phyloP scores from a whole-genome alignment of 2,113 vertebrate species.

The Myanophis thanlyinensis region DNA sequence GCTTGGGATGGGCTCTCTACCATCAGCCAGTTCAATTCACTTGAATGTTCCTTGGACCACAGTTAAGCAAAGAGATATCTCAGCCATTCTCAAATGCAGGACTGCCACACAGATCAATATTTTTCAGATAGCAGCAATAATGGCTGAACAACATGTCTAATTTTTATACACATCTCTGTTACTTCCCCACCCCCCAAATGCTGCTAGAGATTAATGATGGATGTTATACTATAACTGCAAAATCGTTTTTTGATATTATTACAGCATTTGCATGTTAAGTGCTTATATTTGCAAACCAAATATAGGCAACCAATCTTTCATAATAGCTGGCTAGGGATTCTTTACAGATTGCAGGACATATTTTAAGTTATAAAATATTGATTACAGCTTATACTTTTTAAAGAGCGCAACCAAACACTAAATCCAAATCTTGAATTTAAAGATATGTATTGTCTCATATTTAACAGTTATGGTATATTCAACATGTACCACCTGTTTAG shows the following conservation, averaged over 20 bases:
- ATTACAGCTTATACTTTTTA: background rate
- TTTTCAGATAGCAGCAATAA: background rate
- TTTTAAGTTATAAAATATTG: background rate
- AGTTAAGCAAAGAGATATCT: background rate
- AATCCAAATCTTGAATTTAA: background rate
- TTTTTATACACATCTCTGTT: background rate
- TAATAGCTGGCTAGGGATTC: background rate
- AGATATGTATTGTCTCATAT: background rate
- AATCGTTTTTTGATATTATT: background rate
- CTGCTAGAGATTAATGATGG: background rate
- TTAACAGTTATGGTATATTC: too few species aligned
- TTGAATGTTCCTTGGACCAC: background rate
- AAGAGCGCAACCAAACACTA: background rate
- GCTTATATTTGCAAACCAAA: background rate
- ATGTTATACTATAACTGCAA: background rate
- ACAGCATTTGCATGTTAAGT: background rate
- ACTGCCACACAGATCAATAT: background rate
- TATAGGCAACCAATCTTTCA: background rate
- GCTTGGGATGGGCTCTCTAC: background rate
- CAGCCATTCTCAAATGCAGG: background rate
- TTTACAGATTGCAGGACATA: background rate
- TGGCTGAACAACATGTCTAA: background rate
- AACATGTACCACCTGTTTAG: background rate
- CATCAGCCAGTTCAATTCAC: background rate
- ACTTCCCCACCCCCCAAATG: background rate